A percentile compares a stretch with the other conserved stretches of the same genome.
Evolutionary conservation across 2,113 vertebrate species (phyloP).

Genomic region (Rana temporaria): DNA sequence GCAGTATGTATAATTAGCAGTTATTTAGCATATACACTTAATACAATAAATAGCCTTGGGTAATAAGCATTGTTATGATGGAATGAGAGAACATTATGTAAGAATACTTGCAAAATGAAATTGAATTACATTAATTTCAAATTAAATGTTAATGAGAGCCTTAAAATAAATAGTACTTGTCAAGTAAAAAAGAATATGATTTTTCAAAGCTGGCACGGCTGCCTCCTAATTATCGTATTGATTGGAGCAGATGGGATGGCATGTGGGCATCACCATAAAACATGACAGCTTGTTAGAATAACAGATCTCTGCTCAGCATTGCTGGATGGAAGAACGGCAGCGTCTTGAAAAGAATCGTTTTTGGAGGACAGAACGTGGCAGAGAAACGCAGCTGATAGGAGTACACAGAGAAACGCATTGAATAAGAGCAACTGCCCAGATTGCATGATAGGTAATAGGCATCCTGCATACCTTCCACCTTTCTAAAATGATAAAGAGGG

Average conservation of each 20-base stretch:
- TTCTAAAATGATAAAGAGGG: too few species aligned
- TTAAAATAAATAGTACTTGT: slow-evolving; percentile 44
- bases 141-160: slow-evolving; percentile 32
- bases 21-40: neutral
- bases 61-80: slow-evolving; percentile 6
- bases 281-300: slow-evolving; percentile 56
- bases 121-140: slow-evolving; percentile 23
- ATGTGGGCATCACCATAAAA: slow-evolving; percentile 53
- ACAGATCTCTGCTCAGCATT: slow-evolving; percentile 38
- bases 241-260: slow-evolving; percentile 52
- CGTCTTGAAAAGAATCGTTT: slow-evolving; percentile 16
- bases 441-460: neutral
- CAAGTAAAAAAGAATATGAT: slow-evolving; percentile 47
- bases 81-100: slow-evolving; percentile 30
- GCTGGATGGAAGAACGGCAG: slow-evolving; percentile 21
- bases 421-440: slow-evolving; percentile 12
- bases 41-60: neutral
- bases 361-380: neutral
- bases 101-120: slow-evolving; percentile 31
- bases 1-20: neutral
- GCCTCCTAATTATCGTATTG: slow-evolving; percentile 53
- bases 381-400: neutral
- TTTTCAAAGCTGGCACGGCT: slow-evolving; percentile 48
- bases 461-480: neutral
- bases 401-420: slow-evolving; percentile 24